These are phyloP conservation scores for Protaetia brevitarsis DNA, from an alignment of 1,140 invertebrate species.

Conservation along the genomic window DNA sequence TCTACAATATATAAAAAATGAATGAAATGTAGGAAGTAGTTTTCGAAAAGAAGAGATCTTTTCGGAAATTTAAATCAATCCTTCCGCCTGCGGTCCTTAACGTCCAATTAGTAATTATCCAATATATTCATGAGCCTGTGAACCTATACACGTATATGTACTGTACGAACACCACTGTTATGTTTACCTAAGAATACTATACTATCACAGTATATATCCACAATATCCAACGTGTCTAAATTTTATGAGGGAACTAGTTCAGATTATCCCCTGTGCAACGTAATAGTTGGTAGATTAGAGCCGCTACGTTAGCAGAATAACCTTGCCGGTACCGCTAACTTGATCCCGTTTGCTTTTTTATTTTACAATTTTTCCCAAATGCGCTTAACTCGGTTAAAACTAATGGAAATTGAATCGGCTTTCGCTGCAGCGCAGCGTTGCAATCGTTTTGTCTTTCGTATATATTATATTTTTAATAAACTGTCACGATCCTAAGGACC, in stretches of 20 bases:
- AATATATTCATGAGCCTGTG: too few relatives aligned
- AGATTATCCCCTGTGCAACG: slow-evolving; percentile 28
- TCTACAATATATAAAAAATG: too few relatives aligned
- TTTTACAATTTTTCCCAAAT: slow-evolving; percentile 20
- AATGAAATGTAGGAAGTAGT: too few relatives aligned
- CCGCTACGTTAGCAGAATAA: slow-evolving; percentile 25
- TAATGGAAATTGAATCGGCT: slow-evolving; percentile 2
- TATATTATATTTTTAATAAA: too few relatives aligned
- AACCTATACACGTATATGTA: too few relatives aligned
- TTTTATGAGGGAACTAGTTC: slow-evolving; percentile 22
- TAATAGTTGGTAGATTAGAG: slow-evolving; percentile 29
- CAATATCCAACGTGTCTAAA: slow-evolving; percentile 21
- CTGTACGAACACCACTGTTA: too few relatives aligned
- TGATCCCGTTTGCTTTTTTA: slow-evolving; percentile 24
- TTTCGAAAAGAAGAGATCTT: too few relatives aligned
- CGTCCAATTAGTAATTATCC: too few relatives aligned
- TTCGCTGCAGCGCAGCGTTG: not conserved
- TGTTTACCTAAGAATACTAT: not conserved
- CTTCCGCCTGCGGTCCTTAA: too few relatives aligned
- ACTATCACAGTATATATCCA: too few relatives aligned
- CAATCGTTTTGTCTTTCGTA: not conserved
- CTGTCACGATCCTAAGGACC: too few relatives aligned
- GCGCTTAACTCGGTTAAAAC: not conserved
- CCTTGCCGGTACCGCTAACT: slow-evolving; percentile 18
- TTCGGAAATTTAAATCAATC: too few relatives aligned